phyloP scores from a whole-genome alignment of 64 coral and sea anemone species.

The Actinia tenebrosa region DNA sequence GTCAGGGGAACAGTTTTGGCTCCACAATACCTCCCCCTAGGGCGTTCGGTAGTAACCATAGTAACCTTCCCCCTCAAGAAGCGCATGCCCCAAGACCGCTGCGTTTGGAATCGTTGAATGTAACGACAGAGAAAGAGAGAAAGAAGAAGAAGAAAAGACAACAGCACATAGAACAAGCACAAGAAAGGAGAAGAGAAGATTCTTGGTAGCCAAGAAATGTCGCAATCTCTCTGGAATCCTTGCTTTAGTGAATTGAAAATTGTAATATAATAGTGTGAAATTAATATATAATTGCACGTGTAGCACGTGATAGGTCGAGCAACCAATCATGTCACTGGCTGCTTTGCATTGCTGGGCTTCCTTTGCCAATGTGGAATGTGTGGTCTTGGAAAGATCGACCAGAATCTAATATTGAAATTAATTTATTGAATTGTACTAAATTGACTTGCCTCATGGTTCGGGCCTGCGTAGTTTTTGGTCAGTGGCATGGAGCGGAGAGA shows the following conservation, averaged over 20 bases:
- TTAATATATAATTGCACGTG: background rate
- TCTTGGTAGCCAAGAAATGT: background rate
- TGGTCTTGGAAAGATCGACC: background rate
- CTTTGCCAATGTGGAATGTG: background rate
- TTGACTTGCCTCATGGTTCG: background rate
- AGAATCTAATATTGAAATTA: background rate
- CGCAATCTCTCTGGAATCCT: background rate
- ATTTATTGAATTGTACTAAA: background rate
- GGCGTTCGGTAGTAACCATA: slow-evolving; percentile 13
- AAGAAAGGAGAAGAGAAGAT: background rate
- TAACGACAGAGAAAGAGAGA: slow-evolving; percentile 42
- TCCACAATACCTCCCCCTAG: slow-evolving; percentile 17
- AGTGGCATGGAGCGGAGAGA: background rate
- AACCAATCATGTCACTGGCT: background rate
- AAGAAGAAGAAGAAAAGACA: slow-evolving; percentile 51
- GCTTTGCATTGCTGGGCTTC: background rate
- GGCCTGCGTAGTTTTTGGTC: background rate
- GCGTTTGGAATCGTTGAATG: slow-evolving; percentile 44
- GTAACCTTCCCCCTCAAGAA: background rate
- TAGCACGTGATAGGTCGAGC: background rate
- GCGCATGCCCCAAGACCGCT: slow-evolving; percentile 22
- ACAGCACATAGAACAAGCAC: background rate
- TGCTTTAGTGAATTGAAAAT: background rate
- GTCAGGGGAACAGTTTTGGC: slow-evolving; percentile 7
- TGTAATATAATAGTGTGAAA: slow-evolving; percentile 11